These are phyloP conservation scores for Thalassophryne amazonica DNA, from an alignment of 2,797 vertebrate species.

Conservation along the genomic window DNA sequence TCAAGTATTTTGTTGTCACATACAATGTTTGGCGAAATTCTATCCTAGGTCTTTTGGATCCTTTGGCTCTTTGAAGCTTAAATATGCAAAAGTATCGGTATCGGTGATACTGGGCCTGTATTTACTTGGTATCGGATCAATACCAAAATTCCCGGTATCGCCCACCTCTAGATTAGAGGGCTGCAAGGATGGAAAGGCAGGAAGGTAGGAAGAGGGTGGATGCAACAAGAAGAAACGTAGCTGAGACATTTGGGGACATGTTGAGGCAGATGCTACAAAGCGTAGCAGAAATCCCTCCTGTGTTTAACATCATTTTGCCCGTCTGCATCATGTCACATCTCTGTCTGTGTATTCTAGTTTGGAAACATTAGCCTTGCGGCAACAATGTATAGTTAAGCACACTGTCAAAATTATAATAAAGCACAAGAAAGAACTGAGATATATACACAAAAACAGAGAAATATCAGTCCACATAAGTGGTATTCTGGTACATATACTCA, in stretches of 20 bases:
- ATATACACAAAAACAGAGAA: slow-evolving; percentile 7
- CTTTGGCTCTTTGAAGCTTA: too few relatives aligned
- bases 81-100: too few relatives aligned
- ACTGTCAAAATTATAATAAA: slow-evolving; percentile 36
- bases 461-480: too few relatives aligned
- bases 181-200: slow-evolving; percentile 50
- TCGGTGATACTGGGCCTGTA: too few relatives aligned
- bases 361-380: slow-evolving; percentile 40
- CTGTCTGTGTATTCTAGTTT: slow-evolving; percentile 33
- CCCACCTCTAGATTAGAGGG: too few relatives aligned
- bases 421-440: slow-evolving; percentile 21
- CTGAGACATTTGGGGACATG: slow-evolving; percentile 3
- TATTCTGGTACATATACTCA: too few relatives aligned
- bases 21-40: too few relatives aligned
- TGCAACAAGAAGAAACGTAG: slow-evolving; percentile 6
- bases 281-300: slow-evolving; percentile 31
- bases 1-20: too few relatives aligned
- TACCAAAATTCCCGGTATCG: too few relatives aligned
- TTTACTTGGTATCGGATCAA: too few relatives aligned
- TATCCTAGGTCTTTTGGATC: too few relatives aligned
- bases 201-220: slow-evolving; percentile 37
- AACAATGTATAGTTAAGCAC: slow-evolving; percentile 52
- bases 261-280: slow-evolving; percentile 20
- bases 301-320: slow-evolving; percentile 35
- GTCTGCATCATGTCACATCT: background rate